Conservation (phyloP, 2,113 vertebrate species). For the Oryzias celebensis region DNA sequence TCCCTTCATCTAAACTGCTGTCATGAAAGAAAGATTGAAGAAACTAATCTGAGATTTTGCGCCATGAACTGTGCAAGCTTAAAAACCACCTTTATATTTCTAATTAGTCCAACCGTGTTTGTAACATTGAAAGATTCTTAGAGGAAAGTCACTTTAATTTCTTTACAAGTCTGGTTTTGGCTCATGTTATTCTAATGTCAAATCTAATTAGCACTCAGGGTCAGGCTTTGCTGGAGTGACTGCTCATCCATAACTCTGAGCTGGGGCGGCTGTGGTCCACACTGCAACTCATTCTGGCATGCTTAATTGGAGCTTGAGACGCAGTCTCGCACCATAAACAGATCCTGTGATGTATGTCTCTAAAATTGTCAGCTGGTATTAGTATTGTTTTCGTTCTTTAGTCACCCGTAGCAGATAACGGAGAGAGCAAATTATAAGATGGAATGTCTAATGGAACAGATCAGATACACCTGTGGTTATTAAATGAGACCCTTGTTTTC, state of each 20-base stretch:
- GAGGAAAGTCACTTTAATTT: slow-evolving; percentile 62
- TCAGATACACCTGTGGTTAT: slow-evolving; percentile 54
- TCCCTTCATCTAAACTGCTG: background rate
- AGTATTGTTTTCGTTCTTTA: slow-evolving; percentile 73
- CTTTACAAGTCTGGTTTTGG: slow-evolving; percentile 52
- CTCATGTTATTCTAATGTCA: slow-evolving; percentile 75
- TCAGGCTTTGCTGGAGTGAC: slow-evolving; percentile 70
- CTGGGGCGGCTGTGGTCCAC: slow-evolving; percentile 62
- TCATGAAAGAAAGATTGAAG: slow-evolving; percentile 4
- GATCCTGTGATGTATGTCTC: slow-evolving; percentile 69
- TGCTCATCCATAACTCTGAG: slow-evolving; percentile 76
- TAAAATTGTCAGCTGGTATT: slow-evolving; percentile 73
- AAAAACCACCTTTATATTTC: slow-evolving; percentile 35
- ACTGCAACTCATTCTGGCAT: slow-evolving; percentile 72
- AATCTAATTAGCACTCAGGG: slow-evolving; percentile 75
- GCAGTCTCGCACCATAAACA: slow-evolving; percentile 72
- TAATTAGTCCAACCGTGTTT: slow-evolving; percentile 49
- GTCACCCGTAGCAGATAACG: slow-evolving; percentile 65
- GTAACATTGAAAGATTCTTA: slow-evolving; percentile 39
- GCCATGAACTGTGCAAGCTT: slow-evolving; percentile 20
- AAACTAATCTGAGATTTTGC: background rate
- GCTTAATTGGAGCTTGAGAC: slow-evolving; percentile 75
- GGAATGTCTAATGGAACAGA: slow-evolving; percentile 42
- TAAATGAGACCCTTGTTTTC: slow-evolving; percentile 56
- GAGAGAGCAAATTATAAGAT: slow-evolving; percentile 57